A percentile compares a stretch with the other conserved stretches of the same genome.
Conservation (phyloP, 2,797 vertebrate genomes). For the Apodemus agrarius region DNA sequence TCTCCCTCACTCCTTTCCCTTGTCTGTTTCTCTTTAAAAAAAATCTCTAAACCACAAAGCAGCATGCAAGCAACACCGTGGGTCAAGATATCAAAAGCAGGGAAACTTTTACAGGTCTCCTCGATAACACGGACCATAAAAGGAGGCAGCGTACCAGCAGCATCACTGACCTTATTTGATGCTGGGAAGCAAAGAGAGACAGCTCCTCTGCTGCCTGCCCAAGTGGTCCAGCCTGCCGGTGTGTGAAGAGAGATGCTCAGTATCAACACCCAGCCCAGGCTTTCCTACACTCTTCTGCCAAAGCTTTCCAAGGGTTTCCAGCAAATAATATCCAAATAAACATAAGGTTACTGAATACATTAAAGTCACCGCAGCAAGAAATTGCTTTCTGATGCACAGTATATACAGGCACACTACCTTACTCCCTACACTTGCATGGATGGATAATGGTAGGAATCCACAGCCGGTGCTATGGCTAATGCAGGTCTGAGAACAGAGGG, state of each 20-base stretch:
- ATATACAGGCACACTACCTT: background rate
- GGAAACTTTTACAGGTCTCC: conserved; percentile 80
- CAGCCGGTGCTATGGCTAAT: rapidly evolving
- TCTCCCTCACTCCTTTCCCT: conserved; percentile 63
- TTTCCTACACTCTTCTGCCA: background rate
- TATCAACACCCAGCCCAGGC: conserved; percentile 1
- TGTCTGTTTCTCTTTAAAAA: conserved; percentile 75
- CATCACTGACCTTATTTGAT: conserved; percentile 81
- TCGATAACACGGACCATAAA: conserved; percentile 71
- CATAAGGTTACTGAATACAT: conserved; percentile 54
- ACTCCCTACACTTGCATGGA: background rate
- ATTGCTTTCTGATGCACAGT: background rate
- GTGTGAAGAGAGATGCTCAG: background rate
- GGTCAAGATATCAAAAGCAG: conserved; percentile 84
- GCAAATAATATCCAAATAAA: conserved; percentile 71
- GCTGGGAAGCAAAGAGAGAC: conserved; percentile 73
- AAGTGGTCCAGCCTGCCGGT: background rate
- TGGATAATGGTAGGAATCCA: background rate
- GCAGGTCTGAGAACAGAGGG: background rate
- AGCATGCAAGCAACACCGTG: conserved; percentile 70
- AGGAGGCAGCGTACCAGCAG: conserved; percentile 63
- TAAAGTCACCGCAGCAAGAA: conserved; percentile 60
- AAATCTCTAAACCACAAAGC: conserved; percentile 81
- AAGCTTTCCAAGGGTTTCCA: conserved; percentile 61
- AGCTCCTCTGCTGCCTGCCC: background rate